Evolutionary conservation across 2,888 invertebrate species (phyloP), one percentile per base, ranked within the genome.

Genomic region (Lepidochitona cinerea): DNA sequence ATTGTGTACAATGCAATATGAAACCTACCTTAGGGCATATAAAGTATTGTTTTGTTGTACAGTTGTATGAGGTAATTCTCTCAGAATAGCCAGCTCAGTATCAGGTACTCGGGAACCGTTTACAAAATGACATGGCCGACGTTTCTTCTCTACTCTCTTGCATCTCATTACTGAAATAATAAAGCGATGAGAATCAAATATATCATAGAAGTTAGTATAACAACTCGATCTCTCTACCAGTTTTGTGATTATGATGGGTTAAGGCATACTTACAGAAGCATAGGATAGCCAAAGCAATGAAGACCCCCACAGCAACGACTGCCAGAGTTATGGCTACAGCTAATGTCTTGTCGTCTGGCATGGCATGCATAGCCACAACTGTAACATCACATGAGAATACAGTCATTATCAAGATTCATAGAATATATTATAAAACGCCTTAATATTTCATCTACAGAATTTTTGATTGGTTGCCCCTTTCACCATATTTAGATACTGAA

Each of bases 11-110:
- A n/a, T n/a, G n/a, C n/a, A n/a, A n/a, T n/a, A n/a, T n/a, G n/a
- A 14, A 36, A 80, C 82, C 78, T 78, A 87, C 89, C 86, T 88
- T 92, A 91, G 84, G 65, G 94, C 94, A 87, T 98, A 97, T 4
- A 97, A 92, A 68, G 96, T 94, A 87, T 97, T 97, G 23, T 94
- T 94, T 74, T 95, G 95, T 87, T 96, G 96, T 67, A 96, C 93
- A 23, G 94, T 93, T 73, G 93, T 91, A 33, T 93, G 91, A 0
- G 97, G 96, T 32, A 97, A 93, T 86, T 96, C 95, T 74, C 96
- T 93, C 71, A 98, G 91, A 0, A 95, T 96, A 0, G 97, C 97
- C 70, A 97, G 92, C 88, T 98, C 97, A 0, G 95, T 93, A 86
- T 96, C 96, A 5, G 87, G 87, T 6, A 84, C 85, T 18, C 84